Conservation (phyloP, 2,888 invertebrate species). For the Carabus problematicus region DNA sequence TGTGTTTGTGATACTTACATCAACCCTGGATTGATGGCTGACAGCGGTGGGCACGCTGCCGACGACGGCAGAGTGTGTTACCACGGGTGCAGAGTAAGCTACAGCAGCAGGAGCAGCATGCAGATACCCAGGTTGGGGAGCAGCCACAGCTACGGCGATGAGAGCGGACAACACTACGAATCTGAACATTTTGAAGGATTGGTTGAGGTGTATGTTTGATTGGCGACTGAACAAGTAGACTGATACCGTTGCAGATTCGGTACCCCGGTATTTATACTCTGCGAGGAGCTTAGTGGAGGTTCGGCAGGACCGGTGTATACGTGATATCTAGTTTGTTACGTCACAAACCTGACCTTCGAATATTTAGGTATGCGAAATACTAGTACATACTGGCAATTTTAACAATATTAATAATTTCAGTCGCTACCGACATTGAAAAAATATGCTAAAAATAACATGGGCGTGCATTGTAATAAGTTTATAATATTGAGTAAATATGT, state of each 20-base stretch:
- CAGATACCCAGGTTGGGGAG: slow-evolving; percentile 55
- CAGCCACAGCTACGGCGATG: slow-evolving; percentile 66
- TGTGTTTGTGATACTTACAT: slow-evolving; percentile 26
- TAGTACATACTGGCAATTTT: no score
- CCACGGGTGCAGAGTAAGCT: slow-evolving; percentile 54
- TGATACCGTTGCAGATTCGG: slow-evolving; percentile 24
- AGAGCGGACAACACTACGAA: slow-evolving; percentile 71
- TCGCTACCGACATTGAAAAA: no score
- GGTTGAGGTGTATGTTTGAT: slow-evolving; percentile 61
- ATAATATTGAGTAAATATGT: no score
- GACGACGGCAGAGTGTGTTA: slow-evolving; percentile 48
- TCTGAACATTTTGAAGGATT: slow-evolving; percentile 61
- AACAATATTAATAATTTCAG: no score
- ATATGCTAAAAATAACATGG: no score
- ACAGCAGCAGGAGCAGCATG: slow-evolving; percentile 53
- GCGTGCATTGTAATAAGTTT: no score
- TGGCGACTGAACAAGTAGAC: slow-evolving; percentile 13
- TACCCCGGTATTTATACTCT: slow-evolving; percentile 37
- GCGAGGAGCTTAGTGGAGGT: neutral
- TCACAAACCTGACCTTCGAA: no score
- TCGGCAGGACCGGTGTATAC: slow-evolving; percentile 22
- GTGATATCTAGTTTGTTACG: no score
- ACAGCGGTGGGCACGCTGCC: slow-evolving; percentile 41
- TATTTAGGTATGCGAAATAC: no score
- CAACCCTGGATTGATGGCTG: slow-evolving; percentile 41